Percentiles rank a stretch among this genome's conserved stretches.
phyloP scores from a whole-genome alignment of 2,113 vertebrate genomes.

The Thinocorus orbignyianus region DNA sequence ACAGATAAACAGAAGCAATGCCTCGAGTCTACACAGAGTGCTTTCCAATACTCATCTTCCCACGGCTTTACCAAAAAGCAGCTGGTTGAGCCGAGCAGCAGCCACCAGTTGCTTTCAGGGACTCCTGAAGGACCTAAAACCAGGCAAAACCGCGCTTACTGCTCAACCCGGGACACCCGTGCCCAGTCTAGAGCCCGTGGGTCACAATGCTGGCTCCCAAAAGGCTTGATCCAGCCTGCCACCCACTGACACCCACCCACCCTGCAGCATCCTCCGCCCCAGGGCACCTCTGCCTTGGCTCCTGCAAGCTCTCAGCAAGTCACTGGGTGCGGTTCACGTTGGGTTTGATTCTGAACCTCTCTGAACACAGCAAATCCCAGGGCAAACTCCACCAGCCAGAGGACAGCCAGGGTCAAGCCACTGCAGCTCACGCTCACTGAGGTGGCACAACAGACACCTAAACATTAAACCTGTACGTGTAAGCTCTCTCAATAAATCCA shows the following conservation, averaged over 20 bases:
- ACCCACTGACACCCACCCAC: accelerated
- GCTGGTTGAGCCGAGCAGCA: background rate
- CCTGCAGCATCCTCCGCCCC: background rate
- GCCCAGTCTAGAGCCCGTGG: background rate
- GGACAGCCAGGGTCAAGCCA: background rate
- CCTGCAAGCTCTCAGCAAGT: background rate
- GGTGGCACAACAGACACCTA: background rate
- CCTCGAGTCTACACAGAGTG: background rate
- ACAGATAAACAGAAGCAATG: background rate
- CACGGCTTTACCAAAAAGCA: background rate
- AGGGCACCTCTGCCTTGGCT: background rate
- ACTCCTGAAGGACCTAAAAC: background rate
- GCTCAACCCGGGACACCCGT: background rate
- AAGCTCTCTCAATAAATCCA: background rate
- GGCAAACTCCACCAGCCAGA: background rate
- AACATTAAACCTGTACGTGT: background rate
- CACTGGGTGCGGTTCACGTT: accelerated
- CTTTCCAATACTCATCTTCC: background rate
- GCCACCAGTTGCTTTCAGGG: background rate
- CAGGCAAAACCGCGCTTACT: background rate
- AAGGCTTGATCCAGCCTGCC: background rate
- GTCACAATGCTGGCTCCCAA: background rate
- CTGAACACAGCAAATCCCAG: background rate
- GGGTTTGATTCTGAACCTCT: background rate
- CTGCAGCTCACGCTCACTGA: accelerated